Percentiles rank a stretch among this genome's conserved stretches.
These are phyloP conservation scores for Paramuricea clavata DNA, from an alignment of 92 coral and sea anemone genomes.

Conservation along the genomic window DNA sequence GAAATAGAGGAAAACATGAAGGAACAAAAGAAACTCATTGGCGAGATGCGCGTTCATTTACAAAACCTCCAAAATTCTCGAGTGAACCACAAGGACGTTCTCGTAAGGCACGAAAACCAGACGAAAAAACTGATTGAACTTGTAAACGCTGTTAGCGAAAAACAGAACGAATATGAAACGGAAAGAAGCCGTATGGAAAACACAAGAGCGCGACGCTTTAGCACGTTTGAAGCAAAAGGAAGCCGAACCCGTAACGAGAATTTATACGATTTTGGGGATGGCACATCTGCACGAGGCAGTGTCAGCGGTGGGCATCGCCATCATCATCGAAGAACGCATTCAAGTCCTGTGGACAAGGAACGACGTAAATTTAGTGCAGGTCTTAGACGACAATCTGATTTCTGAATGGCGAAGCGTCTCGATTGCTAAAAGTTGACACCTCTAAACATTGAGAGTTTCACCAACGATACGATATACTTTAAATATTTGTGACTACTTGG, in stretches of 20 bases:
- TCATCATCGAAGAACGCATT: slow-evolving; percentile 22
- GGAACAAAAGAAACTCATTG: slow-evolving; percentile 28
- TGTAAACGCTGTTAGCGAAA: slow-evolving; percentile 29
- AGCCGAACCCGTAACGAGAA: not conserved
- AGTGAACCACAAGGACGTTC: slow-evolving; percentile 46
- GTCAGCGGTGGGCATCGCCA: not conserved
- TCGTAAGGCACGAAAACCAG: slow-evolving; percentile 38
- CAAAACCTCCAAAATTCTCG: slow-evolving; percentile 46
- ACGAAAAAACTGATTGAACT: slow-evolving; percentile 40
- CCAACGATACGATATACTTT: not conserved
- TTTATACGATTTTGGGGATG: slow-evolving; percentile 5
- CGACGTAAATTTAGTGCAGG: not conserved
- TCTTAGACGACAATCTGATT: not conserved
- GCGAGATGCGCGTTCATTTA: slow-evolving; percentile 22
- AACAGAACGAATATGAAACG: slow-evolving; percentile 35
- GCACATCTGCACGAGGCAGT: not conserved
- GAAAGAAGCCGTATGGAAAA: not conserved
- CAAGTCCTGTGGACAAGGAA: slow-evolving; percentile 4
- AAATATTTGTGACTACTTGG: not conserved
- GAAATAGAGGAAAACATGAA: slow-evolving; percentile 39
- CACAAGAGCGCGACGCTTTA: slow-evolving; percentile 22
- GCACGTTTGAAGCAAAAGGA: slow-evolving; percentile 28
- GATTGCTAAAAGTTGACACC: not conserved
- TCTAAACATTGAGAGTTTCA: not conserved
- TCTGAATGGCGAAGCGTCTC: not conserved